These are phyloP conservation scores for Meteorus colon DNA, from an alignment of 2,888 invertebrate genomes.

Conservation along the genomic window DNA sequence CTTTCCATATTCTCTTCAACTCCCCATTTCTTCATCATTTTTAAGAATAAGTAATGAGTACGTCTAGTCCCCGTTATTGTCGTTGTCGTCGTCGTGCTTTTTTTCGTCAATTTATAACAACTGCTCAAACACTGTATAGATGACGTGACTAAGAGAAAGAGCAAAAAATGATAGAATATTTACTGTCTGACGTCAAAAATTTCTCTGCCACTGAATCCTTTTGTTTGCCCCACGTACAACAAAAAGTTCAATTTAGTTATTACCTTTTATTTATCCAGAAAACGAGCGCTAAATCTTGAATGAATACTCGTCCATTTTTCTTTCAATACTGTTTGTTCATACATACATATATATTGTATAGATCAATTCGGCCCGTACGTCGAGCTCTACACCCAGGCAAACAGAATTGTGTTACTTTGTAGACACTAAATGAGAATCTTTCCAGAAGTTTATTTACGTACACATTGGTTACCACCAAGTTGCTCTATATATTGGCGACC, in stretches of 20 bases:
- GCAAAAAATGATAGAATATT: conserved; percentile 1
- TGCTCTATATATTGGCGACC: conserved; percentile 3
- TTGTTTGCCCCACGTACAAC: conserved; percentile 22
- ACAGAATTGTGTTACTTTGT: not conserved
- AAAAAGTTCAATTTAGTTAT: conserved; percentile 27
- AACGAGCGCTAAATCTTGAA: conserved; percentile 20
- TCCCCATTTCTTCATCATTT: conserved; percentile 2
- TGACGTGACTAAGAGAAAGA: not conserved
- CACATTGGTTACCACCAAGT: conserved; percentile 5
- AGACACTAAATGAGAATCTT: not conserved
- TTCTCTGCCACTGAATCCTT: conserved; percentile 1
- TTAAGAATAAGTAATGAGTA: conserved; percentile 33
- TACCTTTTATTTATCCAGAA: conserved; percentile 16
- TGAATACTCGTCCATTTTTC: conserved; percentile 5
- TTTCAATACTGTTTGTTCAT: not conserved
- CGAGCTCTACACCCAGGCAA: not conserved
- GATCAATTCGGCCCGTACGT: conserved; percentile 26
- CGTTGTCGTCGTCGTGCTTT: not conserved
- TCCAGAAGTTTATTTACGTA: conserved; percentile 19
- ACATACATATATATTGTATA: not conserved
- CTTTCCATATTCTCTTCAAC: not conserved
- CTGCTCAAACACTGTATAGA: not conserved
- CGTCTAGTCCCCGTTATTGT: not conserved
- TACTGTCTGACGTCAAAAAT: not conserved
- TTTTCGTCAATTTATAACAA: conserved; percentile 19